Evolutionary conservation across 2,797 vertebrate genomes (phyloP), one percentile per base, ranked within the genome.

Genomic region (Denticeps clupeoides): DNA sequence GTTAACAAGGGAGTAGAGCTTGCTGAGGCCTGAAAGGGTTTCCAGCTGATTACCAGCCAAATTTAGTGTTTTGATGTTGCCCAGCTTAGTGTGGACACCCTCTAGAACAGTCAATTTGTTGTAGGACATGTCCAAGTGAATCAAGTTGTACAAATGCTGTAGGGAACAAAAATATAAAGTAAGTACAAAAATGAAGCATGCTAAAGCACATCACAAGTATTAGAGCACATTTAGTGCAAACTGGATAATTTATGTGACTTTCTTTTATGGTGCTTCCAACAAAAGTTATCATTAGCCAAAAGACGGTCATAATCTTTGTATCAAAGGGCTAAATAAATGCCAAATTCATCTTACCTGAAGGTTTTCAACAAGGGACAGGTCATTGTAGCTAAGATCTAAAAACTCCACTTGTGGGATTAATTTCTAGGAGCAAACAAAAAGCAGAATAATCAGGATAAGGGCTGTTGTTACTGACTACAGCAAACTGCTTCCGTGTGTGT

Each of bases 41-140:
- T 90, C 79, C 51, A 99, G 74, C 32, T 88, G 87, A 76, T 99
- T 99, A 1, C 92, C 95, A 0, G 92, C 85, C 71, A 99, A 78
- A 62, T 84, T 93, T 49, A 99, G 73, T 2, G 93, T 98, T 70
- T 95, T 95, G 62, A 99, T 90, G 69, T 99, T 99, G 21, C 95
- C 95, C 55, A 99, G 80, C 46, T 89, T 90, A 5, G 90, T 88
- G 71, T 98, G 91, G 64, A 90, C 84, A 1, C 88, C 86, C 73
- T 94, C 87, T 50, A 98, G 69, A 1, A 79, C 71, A 4, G 55
- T 69, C 9, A 99, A 80, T 42, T 80, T 84, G 79, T 99, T 99
- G 63, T 88, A 94, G 41, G 94, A 97, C 63, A 99, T 77, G 63
- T 99, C 93, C 75, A 99, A 77, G 41, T 99, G 95, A 62, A 97